Base-by-base conservation (phyloP, 2,113 vertebrate species). In the Antigone vipio region DNA sequence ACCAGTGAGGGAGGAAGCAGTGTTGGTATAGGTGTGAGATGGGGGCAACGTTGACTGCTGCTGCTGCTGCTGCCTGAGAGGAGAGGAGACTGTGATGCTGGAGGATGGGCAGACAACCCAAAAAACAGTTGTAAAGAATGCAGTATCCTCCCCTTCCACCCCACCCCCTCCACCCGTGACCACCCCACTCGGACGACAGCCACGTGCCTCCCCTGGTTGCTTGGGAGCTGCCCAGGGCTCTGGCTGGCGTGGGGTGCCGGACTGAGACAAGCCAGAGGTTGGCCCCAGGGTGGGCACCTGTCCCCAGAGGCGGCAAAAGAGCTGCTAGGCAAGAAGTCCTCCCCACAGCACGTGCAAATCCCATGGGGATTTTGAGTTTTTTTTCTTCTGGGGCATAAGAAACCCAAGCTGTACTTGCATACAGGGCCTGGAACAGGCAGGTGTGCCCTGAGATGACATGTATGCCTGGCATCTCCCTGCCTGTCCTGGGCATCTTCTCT, bases 131-230 rank as follows among this genome's bases (percentile, higher is more conserved):
- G 69, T 52, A 64, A 50, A 63, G 16, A 58, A 64, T 9, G 15
- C 17, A 11, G 16, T 3, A 2, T 15, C 44, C 24, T 60, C 4
- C 7, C 1, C 11, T 64, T 11, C 63, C 44, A 64, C 20, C 22
- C 12, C 1, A 38, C 15, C 8, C 6, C 4, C 12, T 55, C 38
- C 15, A 6, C 44, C 27, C 24, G 34, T 21, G 63, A 32, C 29
- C 50, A 32, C 20, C 18, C 10, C 10, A 20, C 56, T 35, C 1
- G 2, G 19, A 19, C 0, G 1, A 62, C 53, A 63, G 27, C 47
- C 42, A 6, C 0, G 0, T 60, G 66, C n/a, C 12, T 67, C 42
- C 49, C 34, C 3, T 7, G 17, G 4, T 67, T 0, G 1, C 53
- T 56, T 1, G 2, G 69, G 35, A 56, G 32, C 38, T 58, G 62